Conservation (phyloP, 2,113 vertebrate species). For the Ondatra zibethicus region DNA sequence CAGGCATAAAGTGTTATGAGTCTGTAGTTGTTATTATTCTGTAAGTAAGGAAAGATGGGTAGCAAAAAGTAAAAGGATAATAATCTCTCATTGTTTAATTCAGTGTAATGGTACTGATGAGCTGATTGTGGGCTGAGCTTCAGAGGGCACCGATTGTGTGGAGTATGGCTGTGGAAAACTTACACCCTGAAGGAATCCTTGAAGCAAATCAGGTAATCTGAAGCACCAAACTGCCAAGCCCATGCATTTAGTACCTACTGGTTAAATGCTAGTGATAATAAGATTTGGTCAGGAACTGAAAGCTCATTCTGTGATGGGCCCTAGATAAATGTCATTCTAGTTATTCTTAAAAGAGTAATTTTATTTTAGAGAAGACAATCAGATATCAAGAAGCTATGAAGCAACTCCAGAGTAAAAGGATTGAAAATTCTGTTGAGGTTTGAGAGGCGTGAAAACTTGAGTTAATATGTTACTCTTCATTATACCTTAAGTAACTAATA, state of each 20-base stretch:
- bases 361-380: neutral
- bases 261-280: neutral
- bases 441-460: neutral
- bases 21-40: neutral
- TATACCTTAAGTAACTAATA: neutral
- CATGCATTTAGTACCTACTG: neutral
- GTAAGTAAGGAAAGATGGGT: neutral
- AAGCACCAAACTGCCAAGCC: neutral
- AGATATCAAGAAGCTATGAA: neutral
- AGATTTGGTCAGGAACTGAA: neutral
- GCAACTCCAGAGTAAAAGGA: neutral
- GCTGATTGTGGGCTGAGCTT: neutral
- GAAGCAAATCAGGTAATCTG: neutral
- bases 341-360: neutral
- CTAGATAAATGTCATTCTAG: neutral
- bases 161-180: neutral
- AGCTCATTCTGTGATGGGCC: neutral
- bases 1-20: no score
- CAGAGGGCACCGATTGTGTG: neutral
- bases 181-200: neutral
- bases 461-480: neutral
- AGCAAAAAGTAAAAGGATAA: neutral
- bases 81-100: neutral
- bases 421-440: neutral
- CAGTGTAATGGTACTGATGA: neutral